These are phyloP conservation scores for Drosophila demipolita DNA, from an alignment of 2,888 invertebrate genomes.

Conservation along the genomic window DNA sequence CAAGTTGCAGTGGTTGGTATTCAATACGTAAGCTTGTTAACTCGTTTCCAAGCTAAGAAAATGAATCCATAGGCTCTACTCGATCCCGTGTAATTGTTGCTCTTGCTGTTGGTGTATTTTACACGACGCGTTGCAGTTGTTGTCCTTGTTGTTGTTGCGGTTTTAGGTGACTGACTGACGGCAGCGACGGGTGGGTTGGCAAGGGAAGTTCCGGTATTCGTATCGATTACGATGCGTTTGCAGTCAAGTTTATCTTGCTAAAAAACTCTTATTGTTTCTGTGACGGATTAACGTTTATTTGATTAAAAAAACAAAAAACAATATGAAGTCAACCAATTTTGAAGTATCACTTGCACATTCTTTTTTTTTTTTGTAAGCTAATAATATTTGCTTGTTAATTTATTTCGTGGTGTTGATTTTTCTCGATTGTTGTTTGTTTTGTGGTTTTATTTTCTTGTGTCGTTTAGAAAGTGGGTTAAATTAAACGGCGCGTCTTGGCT, in stretches of 20 bases:
- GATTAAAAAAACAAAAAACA: slow-evolving; percentile 53
- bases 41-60: slow-evolving; percentile 53
- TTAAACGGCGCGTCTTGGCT: slow-evolving; percentile 61
- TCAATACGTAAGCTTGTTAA: slow-evolving; percentile 53
- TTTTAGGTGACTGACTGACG: slow-evolving; percentile 41
- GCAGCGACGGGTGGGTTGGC: slow-evolving; percentile 12
- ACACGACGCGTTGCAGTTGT: slow-evolving; percentile 57
- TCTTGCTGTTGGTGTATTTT: slow-evolving; percentile 54
- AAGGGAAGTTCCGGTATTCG: slow-evolving; percentile 59
- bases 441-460: slow-evolving; percentile 36
- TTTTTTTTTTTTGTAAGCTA: slow-evolving; percentile 37
- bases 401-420: slow-evolving; percentile 59
- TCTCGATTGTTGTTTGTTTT: slow-evolving; percentile 48
- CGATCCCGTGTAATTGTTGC: slow-evolving; percentile 26
- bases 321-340: slow-evolving; percentile 47
- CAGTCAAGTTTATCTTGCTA: slow-evolving; percentile 47
- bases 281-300: slow-evolving; percentile 47
- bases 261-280: slow-evolving; percentile 32
- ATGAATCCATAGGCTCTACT: slow-evolving; percentile 30
- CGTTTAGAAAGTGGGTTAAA: slow-evolving; percentile 80
- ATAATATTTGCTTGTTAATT: slow-evolving; percentile 69
- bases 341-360: slow-evolving; percentile 68
- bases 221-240: slow-evolving; percentile 64
- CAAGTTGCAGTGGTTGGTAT: slow-evolving; percentile 34
- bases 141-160: slow-evolving; percentile 45